These are phyloP conservation scores for Rhinolophus sinicus DNA, from an alignment of 2,113 vertebrate genomes.

Conservation along the genomic window DNA sequence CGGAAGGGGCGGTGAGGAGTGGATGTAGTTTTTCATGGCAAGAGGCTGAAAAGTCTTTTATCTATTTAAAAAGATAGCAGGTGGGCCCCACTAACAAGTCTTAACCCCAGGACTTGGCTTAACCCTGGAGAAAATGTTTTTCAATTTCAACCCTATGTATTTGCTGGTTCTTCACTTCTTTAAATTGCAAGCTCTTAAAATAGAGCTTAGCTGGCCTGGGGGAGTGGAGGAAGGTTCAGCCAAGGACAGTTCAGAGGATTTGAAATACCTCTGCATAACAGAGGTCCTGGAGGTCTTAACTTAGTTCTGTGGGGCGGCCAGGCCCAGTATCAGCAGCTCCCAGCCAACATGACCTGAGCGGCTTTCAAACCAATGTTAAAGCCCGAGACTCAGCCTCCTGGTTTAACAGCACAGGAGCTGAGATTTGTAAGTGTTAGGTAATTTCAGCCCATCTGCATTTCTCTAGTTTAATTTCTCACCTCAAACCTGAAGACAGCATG, in stretches of 20 bases:
- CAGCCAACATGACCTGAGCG: not conserved
- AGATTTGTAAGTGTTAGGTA: not conserved
- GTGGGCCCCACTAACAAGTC: constrained; percentile 67
- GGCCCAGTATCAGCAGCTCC: not conserved
- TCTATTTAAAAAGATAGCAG: constrained; percentile 61
- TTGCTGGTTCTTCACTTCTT: constrained; percentile 34
- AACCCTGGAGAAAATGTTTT: constrained; percentile 54
- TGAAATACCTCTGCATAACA: not conserved
- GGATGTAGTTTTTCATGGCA: constrained; percentile 5
- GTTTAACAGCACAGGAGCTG: not conserved
- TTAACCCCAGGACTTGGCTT: constrained; percentile 58
- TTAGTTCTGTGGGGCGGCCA: not conserved
- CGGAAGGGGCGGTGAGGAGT: not conserved
- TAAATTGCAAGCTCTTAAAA: constrained; percentile 48
- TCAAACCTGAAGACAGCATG: not conserved
- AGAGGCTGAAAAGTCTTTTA: constrained; percentile 59
- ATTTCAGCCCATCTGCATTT: not conserved
- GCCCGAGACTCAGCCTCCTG: not conserved
- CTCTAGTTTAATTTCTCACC: not conserved
- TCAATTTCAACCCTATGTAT: constrained; percentile 24
- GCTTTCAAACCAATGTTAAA: not conserved
- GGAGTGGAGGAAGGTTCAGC: not conserved
- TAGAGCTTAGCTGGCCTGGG: not conserved
- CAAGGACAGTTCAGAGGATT: not conserved
- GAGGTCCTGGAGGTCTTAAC: not conserved